Evolutionary conservation across 2,797 vertebrate genomes (phyloP).

Genomic region (Cyclura pinguis): DNA sequence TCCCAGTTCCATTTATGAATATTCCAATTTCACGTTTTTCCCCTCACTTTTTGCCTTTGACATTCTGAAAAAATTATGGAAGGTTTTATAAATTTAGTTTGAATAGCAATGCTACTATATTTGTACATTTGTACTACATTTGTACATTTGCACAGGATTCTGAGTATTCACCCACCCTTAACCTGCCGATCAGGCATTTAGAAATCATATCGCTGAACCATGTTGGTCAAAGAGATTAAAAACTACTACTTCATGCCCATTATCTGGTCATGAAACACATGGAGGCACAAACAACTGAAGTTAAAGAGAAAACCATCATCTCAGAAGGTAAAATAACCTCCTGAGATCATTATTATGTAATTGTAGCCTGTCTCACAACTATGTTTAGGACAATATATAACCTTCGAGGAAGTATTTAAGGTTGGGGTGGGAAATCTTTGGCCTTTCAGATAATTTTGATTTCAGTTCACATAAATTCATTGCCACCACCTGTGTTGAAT

Average conservation of each 20-base stretch:
- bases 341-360: not conserved
- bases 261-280: not conserved
- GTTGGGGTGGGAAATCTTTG: not conserved
- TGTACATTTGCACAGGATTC: not conserved
- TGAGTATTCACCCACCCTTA: not conserved
- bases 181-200: not conserved
- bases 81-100: not conserved
- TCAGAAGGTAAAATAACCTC: not conserved
- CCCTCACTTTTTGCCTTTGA: not conserved
- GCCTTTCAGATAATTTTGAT: not conserved
- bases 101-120: not conserved
- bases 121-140: too few relatives aligned
- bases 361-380: not conserved
- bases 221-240: not conserved
- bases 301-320: too few relatives aligned
- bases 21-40: too few relatives aligned
- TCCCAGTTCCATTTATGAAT: too few relatives aligned
- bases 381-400: not conserved
- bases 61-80: not conserved
- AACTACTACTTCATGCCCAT: not conserved
- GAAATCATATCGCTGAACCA: not conserved
- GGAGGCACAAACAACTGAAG: not conserved
- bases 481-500: not conserved
- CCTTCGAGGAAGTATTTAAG: constrained; percentile 2
- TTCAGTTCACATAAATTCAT: not conserved